Evolutionary conservation across 2,888 invertebrate genomes (phyloP), one percentile per base, ranked within the genome.

Genomic region (Lasioglossum morio): DNA sequence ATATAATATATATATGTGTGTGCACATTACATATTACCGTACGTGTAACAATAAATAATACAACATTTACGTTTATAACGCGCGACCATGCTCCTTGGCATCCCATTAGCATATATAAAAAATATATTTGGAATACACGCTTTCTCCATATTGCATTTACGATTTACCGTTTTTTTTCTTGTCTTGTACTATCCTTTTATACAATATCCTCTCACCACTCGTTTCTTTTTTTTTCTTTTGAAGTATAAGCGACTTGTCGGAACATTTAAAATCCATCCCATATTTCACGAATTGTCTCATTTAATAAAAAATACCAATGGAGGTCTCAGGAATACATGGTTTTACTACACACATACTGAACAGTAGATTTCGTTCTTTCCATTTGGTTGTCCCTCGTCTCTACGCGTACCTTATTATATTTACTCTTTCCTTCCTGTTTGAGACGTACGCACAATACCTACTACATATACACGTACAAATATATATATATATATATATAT

Each of bases 61-160:
- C 85, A 87, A 88, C 88, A 90, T 89, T 82, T 70, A 82, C 77
- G 79, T 87, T 92, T 88, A 90, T 78, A 90, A 90, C 85, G 85
- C 85, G 85, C 85, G 88, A 92, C 91, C 91, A 92, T 92, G 93
- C 92, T 92, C 89, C 91, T 92, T 90, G 90, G 90, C 92, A 92
- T 93, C 91, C 91, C 92, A 88, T 92, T 92, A 92, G 93, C 93
- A 94, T 94, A 84, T 79, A 94, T 94, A 94, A 94, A 94, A 94
- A 94, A 94, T 94, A 94, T 94, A 94, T 94, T 87, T 94, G 93
- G 92, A 94, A 93, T 93, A 94, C 92, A 92, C 94, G 93, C 92
- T 92, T 93, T 93, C 93, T 94, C 92, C 92, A 89, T 93, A 94
- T 94, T 93, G 93, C 94, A 93, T 94, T 85, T 94, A 92, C 92